Evolutionary conservation across 2,888 invertebrate species (phyloP), one percentile per base, ranked within the genome.

Genomic region (Lasioglossum lativentre): DNA sequence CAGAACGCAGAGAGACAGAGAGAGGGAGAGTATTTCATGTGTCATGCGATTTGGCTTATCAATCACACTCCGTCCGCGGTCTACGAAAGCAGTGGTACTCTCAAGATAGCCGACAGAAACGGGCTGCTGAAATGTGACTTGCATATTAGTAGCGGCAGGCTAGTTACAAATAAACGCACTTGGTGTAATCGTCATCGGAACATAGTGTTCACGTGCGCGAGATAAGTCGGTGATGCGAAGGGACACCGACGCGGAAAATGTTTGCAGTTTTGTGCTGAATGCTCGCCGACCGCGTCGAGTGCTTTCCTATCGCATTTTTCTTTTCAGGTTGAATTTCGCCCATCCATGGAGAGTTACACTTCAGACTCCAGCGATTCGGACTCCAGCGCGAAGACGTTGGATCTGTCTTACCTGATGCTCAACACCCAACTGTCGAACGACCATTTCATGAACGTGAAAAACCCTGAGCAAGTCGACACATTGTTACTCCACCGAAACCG

Each of bases 401-500:
- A 98, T 95, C 96, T 96, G 85, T 96, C 97, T 0, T 96, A 97
- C 86, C 95, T 96, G 92, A 96, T 96, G 93, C 94, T 97, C 92
- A 96, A 97, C 90, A 95, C 96, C 47, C 95, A 96, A 85, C 95
- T 95, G 0, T 93, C 97, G n/a, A 96, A 96, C 89, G 96, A 97
- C 91, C 97, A 97, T 93, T 95, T 98, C 77, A 95, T 96, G 86
- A 95, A 96, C 90, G 96, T 97, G 91, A 96, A 96, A 70, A 93
- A 94, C 86, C 96, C 96, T 71, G 96, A 97, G 90, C 96, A 96
- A 90, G 96, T 97, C 88, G 97, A 98, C 94, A 97, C 97, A 74
- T 96, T 99, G 87, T 96, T 98, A 86, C 96, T 99, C 2, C 97
- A 98, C 95, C 98, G 98, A 95, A 99, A 99, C 95, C 96, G 97